Evolutionary conservation across 2,113 vertebrate species (phyloP).

Genomic region (Oxyruncus cristatus): DNA sequence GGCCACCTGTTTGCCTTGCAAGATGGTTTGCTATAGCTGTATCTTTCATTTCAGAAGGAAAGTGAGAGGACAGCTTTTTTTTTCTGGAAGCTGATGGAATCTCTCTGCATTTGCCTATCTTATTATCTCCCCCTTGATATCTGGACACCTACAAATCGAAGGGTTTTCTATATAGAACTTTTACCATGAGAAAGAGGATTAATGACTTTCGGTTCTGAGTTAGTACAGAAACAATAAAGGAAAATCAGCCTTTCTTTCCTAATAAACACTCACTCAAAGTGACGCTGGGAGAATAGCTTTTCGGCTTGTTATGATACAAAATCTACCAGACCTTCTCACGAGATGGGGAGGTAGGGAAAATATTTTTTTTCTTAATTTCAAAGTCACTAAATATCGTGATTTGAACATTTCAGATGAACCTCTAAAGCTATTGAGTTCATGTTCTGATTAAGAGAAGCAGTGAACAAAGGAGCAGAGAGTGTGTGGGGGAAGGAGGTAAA

Average conservation of each 20-base stretch:
- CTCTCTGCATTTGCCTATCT: background rate
- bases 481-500: background rate
- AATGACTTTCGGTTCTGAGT: background rate
- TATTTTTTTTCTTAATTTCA: background rate
- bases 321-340: background rate
- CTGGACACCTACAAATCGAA: background rate
- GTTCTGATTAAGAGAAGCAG: constrained; percentile 5
- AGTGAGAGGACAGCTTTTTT: background rate
- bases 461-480: constrained; percentile 25
- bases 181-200: background rate
- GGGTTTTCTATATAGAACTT: background rate
- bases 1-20: background rate
- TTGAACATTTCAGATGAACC: background rate
- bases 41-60: background rate
- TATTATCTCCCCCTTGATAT: background rate
- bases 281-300: background rate
- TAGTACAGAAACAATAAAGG: background rate
- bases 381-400: background rate
- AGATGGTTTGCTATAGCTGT: background rate
- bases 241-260: background rate
- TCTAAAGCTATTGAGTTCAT: background rate
- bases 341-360: background rate
- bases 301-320: background rate
- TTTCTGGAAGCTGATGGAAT: background rate
- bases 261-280: background rate